Evolutionary conservation across 2,888 invertebrate species (phyloP), one percentile per base, ranked within the genome.

Genomic region (Stomorhina lunata): DNA sequence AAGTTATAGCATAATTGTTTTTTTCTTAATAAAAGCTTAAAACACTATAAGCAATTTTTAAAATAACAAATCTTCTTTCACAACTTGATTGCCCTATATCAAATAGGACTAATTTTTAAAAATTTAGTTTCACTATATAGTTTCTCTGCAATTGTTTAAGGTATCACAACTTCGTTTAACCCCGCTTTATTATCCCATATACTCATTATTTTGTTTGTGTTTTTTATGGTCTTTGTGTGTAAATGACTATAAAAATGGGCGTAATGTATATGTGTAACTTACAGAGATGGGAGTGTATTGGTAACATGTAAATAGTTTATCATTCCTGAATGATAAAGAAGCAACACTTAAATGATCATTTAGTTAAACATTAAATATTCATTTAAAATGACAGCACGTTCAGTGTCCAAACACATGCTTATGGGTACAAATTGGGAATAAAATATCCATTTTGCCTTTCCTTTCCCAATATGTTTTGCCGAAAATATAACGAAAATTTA

Each of bases 301-400:
- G n/a, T n/a, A n/a, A n/a, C n/a, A n/a, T 29, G 12, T 29, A 63
- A 40, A 29, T 17, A 17, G 17, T 17, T 29, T 25, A 40, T 59
- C 37, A 59, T 45, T 29, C 43, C 45, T 29, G 7, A 43, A 29
- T 7, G n/a, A n/a, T n/a, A n/a, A 22, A 17, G 9, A 29, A 5
- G 4, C 6, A 55, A 55, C 15, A 25, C 15, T 9, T 40, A 20
- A 61, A 40, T 40, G 40, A 25, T 40, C 40, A 61, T 4, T 50
- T 15, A 40, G 27, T 15, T 40, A n/a, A 20, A 45, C 20, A 63
- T 63, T 63, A 63, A 63, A 63, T 63, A 63, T 45, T 63, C 45
- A 63, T 63, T 63, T 29, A n/a, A 29, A 63, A 29, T 29, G 12
- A 63, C 17, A 63, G 45, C 61, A 63, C 61, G 61, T 63, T 63